A percentile compares a stretch with the other conserved stretches of the same genome.
Conservation (phyloP, 2,113 vertebrate species). For the Propithecus coquereli region DNA sequence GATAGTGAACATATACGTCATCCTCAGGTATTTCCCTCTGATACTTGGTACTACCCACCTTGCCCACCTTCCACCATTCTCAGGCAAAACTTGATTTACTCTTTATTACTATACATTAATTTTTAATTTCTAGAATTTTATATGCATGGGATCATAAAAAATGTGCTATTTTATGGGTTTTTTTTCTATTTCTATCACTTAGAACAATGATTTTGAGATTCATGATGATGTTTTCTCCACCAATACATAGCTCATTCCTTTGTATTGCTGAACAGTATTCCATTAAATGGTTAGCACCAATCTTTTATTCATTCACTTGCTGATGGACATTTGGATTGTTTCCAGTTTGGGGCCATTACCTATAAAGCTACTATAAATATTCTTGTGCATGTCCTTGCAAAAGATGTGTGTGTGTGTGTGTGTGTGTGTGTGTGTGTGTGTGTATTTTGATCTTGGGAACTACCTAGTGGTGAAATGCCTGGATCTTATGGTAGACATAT, state of each 20-base stretch:
- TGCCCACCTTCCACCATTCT: not conserved
- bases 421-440: too few species aligned
- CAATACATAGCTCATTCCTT: not conserved
- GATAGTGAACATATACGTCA: not conserved
- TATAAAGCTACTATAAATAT: not conserved
- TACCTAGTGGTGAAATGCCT: not conserved
- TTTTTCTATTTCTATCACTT: not conserved
- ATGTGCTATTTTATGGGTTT: not conserved
- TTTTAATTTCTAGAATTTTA: not conserved
- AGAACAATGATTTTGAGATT: not conserved
- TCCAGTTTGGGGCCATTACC: not conserved
- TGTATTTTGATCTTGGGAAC: not conserved
- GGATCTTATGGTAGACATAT: not conserved
- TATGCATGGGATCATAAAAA: not conserved
- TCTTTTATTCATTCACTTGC: not conserved
- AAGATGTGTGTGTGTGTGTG: not conserved
- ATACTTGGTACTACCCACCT: not conserved
- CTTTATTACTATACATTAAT: not conserved
- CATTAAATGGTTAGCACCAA: not conserved
- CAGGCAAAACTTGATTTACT: not conserved
- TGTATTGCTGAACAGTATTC: not conserved
- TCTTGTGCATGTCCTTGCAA: not conserved
- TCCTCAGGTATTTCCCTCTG: not conserved
- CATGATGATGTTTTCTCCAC: not conserved
- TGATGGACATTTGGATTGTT: not conserved